Conservation (phyloP, 2,797 vertebrate species). For the Vespertilio murinus region DNA sequence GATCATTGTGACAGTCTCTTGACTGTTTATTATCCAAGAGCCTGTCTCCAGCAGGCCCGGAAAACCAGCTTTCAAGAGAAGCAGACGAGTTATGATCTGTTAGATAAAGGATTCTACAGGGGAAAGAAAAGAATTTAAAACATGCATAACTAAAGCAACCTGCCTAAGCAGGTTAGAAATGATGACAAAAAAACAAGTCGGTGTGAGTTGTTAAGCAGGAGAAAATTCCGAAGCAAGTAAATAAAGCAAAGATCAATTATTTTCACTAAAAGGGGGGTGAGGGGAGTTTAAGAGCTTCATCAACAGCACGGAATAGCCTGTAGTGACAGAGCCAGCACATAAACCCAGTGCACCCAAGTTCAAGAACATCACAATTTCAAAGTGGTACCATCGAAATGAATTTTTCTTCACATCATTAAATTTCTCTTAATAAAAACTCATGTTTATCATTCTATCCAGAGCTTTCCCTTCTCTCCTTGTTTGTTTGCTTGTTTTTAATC, state of each 20-base stretch:
- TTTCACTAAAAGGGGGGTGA: background rate
- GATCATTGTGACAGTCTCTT: background rate
- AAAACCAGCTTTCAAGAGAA: conserved; percentile 18
- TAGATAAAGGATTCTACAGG: background rate
- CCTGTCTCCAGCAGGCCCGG: background rate
- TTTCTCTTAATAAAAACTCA: conserved; percentile 24
- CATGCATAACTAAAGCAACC: background rate
- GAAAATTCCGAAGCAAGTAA: background rate
- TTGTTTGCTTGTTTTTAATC: too few species aligned
- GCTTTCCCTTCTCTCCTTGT: background rate
- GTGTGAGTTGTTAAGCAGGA: background rate
- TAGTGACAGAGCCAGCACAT: background rate
- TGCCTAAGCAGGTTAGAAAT: background rate
- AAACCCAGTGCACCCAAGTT: background rate
- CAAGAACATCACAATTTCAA: background rate
- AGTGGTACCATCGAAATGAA: background rate
- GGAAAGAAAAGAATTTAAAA: background rate
- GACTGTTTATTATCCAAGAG: background rate
- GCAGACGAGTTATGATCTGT: background rate
- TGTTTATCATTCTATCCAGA: background rate
- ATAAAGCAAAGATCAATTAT: background rate
- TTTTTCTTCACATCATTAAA: background rate
- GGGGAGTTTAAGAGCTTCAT: background rate
- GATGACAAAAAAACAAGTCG: background rate
- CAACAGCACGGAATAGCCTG: background rate